These are phyloP conservation scores for Gymnorhina tibicen DNA, from an alignment of 2,113 vertebrate genomes.

Conservation along the genomic window DNA sequence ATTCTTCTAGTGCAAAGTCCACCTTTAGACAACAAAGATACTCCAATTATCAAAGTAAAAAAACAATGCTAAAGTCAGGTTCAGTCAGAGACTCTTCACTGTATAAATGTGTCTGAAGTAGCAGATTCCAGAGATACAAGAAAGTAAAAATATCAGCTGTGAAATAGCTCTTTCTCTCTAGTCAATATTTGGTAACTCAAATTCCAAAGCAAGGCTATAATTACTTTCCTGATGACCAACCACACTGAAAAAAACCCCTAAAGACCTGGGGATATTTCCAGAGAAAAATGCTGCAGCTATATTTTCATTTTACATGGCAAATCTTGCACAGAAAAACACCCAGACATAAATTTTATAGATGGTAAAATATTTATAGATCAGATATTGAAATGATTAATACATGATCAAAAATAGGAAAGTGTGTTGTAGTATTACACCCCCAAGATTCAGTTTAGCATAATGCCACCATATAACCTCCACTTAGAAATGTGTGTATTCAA, in stretches of 20 bases:
- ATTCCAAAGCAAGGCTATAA: not conserved
- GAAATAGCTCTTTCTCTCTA: not conserved
- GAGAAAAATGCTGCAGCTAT: not conserved
- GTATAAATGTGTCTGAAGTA: not conserved
- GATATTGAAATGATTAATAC: constrained; percentile 42
- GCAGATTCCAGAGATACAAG: not conserved
- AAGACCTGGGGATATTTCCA: not conserved
- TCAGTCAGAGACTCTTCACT: not conserved
- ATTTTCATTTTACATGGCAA: not conserved
- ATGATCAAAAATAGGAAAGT: not conserved
- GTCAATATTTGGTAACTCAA: not conserved
- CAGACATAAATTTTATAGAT: not conserved
- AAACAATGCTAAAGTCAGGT: not conserved
- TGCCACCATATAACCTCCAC: not conserved
- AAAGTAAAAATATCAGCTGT: not conserved
- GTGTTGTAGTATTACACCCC: not conserved
- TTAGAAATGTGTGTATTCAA: not conserved
- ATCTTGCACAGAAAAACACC: not conserved
- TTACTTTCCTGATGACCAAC: not conserved
- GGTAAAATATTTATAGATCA: constrained; percentile 35
- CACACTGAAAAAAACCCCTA: not conserved
- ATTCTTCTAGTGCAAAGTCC: not conserved
- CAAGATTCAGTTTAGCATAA: not conserved
- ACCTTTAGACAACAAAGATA: not conserved
- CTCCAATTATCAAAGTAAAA: not conserved